These are phyloP conservation scores for Sipha flava DNA, from an alignment of 1,140 invertebrate species.

Conservation along the genomic window DNA sequence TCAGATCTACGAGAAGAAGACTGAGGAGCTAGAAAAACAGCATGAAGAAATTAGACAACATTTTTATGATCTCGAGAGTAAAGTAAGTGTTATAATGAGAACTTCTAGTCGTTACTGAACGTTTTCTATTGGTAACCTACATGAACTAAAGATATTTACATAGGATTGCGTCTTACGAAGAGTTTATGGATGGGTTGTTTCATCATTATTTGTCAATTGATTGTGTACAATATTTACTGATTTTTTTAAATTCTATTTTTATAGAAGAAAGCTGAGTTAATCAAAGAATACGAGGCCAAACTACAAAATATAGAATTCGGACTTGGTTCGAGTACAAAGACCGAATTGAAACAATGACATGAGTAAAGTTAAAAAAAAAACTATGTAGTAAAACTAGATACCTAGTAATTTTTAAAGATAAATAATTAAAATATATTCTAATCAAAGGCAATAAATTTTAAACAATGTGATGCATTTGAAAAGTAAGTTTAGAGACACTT, in stretches of 20 bases:
- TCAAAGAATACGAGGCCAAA: slow-evolving; percentile 13
- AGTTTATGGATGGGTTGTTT: too few species aligned
- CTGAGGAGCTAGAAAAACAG: slow-evolving; percentile 63
- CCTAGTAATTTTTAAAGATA: too few species aligned
- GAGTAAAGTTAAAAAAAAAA: background rate
- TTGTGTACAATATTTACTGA: background rate
- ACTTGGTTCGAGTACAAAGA: background rate
- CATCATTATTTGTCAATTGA: too few species aligned
- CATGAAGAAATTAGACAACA: slow-evolving; percentile 65
- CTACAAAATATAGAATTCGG: slow-evolving; percentile 7
- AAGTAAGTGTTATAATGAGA: slow-evolving; percentile 47
- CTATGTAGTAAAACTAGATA: too few species aligned
- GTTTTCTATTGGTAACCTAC: too few species aligned
- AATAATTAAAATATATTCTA: background rate
- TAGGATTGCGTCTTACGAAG: too few species aligned
- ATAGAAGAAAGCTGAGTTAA: background rate
- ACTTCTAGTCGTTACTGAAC: background rate
- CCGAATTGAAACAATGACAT: background rate
- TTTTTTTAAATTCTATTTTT: background rate
- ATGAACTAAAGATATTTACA: too few species aligned
- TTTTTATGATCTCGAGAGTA: slow-evolving; percentile 59
- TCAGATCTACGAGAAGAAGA: slow-evolving; percentile 63
- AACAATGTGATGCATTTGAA: slow-evolving; percentile 9
- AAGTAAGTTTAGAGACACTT: slow-evolving; percentile 1
- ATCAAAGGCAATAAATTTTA: slow-evolving; percentile 9